These are phyloP conservation scores for Chromobotia macracanthus DNA, from an alignment of 2,797 vertebrate species.

Conservation along the genomic window DNA sequence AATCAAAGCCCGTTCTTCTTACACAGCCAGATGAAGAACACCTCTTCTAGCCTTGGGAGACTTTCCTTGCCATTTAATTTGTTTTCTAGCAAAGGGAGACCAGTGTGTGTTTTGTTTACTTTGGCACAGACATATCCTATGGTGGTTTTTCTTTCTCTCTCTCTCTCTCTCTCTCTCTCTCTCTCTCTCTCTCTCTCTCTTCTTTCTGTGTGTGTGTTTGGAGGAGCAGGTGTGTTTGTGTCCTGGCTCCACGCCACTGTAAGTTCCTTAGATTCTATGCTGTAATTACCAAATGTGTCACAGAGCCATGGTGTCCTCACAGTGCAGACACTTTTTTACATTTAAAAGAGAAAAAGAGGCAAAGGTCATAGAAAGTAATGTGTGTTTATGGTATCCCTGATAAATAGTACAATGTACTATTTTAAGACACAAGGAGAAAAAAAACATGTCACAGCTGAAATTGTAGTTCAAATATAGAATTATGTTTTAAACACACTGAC, in stretches of 20 bases:
- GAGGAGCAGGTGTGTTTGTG: conserved; percentile 55
- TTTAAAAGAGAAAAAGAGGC: neutral
- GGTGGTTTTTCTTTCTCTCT: conserved; percentile 43
- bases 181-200: conserved; percentile 1
- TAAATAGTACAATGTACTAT: neutral
- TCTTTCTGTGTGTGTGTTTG: conserved; percentile 13
- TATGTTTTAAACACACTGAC: no score
- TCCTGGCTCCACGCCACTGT: conserved; percentile 45
- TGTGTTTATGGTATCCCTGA: neutral
- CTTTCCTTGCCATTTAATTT: conserved; percentile 57
- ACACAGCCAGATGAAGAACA: conserved; percentile 51
- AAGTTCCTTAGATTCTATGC: conserved; percentile 37
- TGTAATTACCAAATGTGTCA: conserved; percentile 56
- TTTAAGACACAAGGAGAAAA: neutral
- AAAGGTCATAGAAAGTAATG: neutral
- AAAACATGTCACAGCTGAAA: no score
- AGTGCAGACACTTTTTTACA: neutral
- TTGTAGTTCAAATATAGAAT: no score
- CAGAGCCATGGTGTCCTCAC: conserved; percentile 29
- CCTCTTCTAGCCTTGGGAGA: conserved; percentile 44
- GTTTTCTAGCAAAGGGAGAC: conserved; percentile 52
- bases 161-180: conserved; percentile 28
- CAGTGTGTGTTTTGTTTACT: conserved; percentile 58
- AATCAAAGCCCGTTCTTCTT: conserved; percentile 53
- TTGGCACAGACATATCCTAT: conserved; percentile 58